A percentile compares a stretch with the other conserved stretches of the same genome.
phyloP scores from a whole-genome alignment of 1,140 invertebrate genomes.

The Andricus grossulariae region DNA sequence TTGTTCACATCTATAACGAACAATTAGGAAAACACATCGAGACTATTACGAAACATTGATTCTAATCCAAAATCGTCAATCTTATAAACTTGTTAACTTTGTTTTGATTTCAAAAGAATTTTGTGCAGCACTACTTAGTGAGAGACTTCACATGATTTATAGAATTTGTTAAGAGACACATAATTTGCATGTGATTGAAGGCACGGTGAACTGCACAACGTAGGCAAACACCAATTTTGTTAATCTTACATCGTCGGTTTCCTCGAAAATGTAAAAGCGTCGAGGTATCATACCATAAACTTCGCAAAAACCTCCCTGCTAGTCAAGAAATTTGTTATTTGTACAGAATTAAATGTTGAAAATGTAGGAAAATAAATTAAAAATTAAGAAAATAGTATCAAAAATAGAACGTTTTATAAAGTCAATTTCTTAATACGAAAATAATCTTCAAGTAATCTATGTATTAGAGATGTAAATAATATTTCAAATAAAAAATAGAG shows the following conservation, averaged over 20 bases:
- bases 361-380: neutral
- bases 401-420: neutral
- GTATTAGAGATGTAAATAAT: slow-evolving; percentile 16
- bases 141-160: neutral
- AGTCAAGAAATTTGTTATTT: slow-evolving; percentile 59
- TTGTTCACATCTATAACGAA: no score
- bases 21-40: neutral
- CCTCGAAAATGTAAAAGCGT: slow-evolving; percentile 73
- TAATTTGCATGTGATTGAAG: slow-evolving; percentile 5
- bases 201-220: slow-evolving; percentile 38
- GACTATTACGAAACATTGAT: slow-evolving; percentile 22
- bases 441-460: neutral
- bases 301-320: slow-evolving; percentile 70
- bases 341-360: slow-evolving; percentile 33
- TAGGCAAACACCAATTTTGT: slow-evolving; percentile 42
- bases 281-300: slow-evolving; percentile 71
- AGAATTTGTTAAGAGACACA: neutral
- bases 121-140: neutral
- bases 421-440: slow-evolving; percentile 24
- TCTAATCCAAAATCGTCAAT: neutral
- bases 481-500: slow-evolving; percentile 25
- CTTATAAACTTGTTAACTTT: neutral
- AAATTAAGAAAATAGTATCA: neutral
- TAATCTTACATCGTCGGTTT: slow-evolving; percentile 70
- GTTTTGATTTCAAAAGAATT: neutral